Base-by-base conservation (phyloP, 2,113 vertebrate genomes). In the Siniperca chuatsi region DNA sequence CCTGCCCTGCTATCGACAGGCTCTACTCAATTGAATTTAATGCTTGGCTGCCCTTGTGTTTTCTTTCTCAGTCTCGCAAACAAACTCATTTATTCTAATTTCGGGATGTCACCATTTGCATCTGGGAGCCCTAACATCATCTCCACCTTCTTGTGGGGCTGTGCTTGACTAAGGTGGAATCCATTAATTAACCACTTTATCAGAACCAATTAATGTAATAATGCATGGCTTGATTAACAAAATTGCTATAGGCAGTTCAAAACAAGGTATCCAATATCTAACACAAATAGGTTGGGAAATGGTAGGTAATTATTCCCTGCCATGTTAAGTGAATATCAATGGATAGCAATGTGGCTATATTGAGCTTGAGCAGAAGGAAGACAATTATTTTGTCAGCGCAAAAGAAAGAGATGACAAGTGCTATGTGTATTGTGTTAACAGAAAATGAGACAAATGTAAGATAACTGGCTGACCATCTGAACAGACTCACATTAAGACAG, bases 31-130 rank as follows among this genome's bases (percentile, higher is more conserved):
- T 93, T 93, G 79, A 86, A 83, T 90, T 87, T 85, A 94, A 94
- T 87, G 89, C 87, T 89, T 76, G 92, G 89, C 85, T 93, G 90
- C 91, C 82, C 88, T 91, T 78, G 78, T 87, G 79, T 92, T 90
- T 81, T 90, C 79, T 73, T 25, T 48, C 73, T 88, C 71, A 62
- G 72, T 83, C 80, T 75, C 8, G 37, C 84, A 93, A 85, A 91
- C 85, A 88, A 86, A 87, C 84, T 92, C 78, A 93, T 94, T 92
- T 85, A 87, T 92, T 93, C 71, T 87, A 87, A 94, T 93, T 88
- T 87, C 16, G 65, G 79, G 77, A 92, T 67, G 83, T 89, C 87
- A 89, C 88, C 68, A 90, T 94, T 85, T 84, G 79, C 88, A 90
- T 85, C 75, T 72, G 79, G 15, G 6, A 77, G 75, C 73, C 64